Base-by-base conservation (phyloP, 2,113 vertebrate species). In the Melanocharis versteri region DNA sequence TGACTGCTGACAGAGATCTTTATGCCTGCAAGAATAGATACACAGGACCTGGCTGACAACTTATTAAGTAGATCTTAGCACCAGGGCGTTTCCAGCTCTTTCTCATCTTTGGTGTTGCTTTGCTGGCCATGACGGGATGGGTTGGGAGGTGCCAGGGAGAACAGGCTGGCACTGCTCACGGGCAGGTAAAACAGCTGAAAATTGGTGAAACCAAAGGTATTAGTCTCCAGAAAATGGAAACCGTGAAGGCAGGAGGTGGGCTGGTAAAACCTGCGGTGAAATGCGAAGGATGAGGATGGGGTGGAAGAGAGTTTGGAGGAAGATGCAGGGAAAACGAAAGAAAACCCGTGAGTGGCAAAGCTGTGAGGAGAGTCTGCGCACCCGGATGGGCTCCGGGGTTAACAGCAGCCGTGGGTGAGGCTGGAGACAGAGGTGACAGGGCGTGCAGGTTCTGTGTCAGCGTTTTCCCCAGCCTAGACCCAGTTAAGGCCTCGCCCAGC, bases 341-440 rank as follows among this genome's bases (percentile, higher is more conserved):
- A 23, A 68, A 82, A 69, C 7, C 4, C 0, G 0, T 0, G 3
- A 31, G 61, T 0, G 0, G 21, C 28, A 53, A n/a, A 72, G 24
- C 78, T 28, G 48, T 19, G 13, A 35, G 51, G 48, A 61, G 24
- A 39, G 21, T 16, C 50, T 33, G 27, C n/a, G n/a, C 0, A 1
- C 56, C 71, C 1, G 0, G 44, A 1, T 15, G 84, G 70, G 4
- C 28, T 37, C 35, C 0, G 5, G 42, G 51, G 54, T 45, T 88
- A 76, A 33, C 7, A 13, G 78, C 48, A 60, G 58, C 53, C 1
- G 0, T 50, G 65, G 61, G 39, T 15, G 81, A 84, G 64, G 65
- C 65, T 83, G 82, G 53, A 75, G 51, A 10, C 13, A 15, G 35
- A 71, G 73, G 39, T 71, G 78, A 45, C 62, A 48, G 53, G 66